Evolutionary conservation across 2,888 invertebrate species (phyloP), one percentile per base, ranked within the genome.

Genomic region (Xylocampa areola): DNA sequence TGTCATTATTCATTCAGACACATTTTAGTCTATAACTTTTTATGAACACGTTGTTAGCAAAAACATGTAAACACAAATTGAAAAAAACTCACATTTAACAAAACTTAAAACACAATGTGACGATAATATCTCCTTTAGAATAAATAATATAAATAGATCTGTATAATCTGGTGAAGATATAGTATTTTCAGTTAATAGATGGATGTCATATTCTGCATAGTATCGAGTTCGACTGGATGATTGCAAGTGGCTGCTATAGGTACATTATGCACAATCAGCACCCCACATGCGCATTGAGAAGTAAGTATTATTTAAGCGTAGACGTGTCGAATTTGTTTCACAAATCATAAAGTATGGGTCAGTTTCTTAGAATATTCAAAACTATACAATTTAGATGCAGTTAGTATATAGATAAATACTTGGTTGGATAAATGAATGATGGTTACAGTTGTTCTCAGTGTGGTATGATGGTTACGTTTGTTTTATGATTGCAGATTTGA

Each of bases 121-220:
- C 30, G 14, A 54, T 60, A 41, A 59, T 29, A 45, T 35, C 45
- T 45, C 33, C 36, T 32, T 65, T 58, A 10, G 25, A 44, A 57
- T 59, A 53, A 47, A 57, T 68, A 62, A 54, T 60, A 80, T 76
- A 73, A 71, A 80, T 77, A 88, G 89, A 89, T 89, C 89, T 88
- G 89, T 88, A 88, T 88, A 87, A 68, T 79, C 72, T 77, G 67
- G 70, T 64, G 66, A 67, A 59, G 55, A 47, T 61, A 60, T 43
- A 60, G 45, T 57, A 33, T 49, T 61, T 61, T 65, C 41, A 53
- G 53, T 74, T 73, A 58, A 48, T 68, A 53, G 19, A 53, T 71
- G 60, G 25, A 30, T 7, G 17, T 53, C 7, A 35, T 19, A 23
- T 21, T 58, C 50, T 60, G 50, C 13, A 35, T 63, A 49, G 43